Evolutionary conservation across 2,888 invertebrate species (phyloP).

Genomic region (Lasioglossum morio): DNA sequence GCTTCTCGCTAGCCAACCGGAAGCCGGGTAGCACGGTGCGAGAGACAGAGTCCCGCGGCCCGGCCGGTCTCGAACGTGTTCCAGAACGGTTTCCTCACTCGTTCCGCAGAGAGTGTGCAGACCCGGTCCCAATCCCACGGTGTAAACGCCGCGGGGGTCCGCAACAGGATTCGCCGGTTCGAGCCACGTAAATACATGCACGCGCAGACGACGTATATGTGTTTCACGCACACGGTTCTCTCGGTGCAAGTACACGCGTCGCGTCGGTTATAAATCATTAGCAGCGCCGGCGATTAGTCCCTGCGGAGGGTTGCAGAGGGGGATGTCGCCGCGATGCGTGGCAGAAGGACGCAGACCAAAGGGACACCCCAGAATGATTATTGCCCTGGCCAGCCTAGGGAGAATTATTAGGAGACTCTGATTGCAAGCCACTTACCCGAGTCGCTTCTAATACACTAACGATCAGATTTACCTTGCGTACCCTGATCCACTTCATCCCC

Average conservation of each 20-base stretch:
- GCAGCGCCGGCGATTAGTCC: constrained; percentile 82
- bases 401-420: constrained; percentile 82
- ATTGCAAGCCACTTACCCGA: constrained; percentile 78
- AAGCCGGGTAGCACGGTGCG: constrained; percentile 70
- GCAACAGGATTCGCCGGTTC: constrained; percentile 78
- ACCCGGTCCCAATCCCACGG: constrained; percentile 81
- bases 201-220: background rate
- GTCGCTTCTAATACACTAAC: constrained; percentile 77
- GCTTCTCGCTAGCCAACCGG: constrained; percentile 72
- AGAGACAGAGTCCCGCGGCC: constrained; percentile 43
- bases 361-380: constrained; percentile 77
- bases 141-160: constrained; percentile 81
- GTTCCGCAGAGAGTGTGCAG: constrained; percentile 42
- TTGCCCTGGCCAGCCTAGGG: constrained; percentile 70
- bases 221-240: background rate
- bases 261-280: constrained; percentile 83
- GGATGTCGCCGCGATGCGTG: constrained; percentile 53
- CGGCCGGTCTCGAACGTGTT: constrained; percentile 54
- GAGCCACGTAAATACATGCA: constrained; percentile 20
- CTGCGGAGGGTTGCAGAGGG: constrained; percentile 74
- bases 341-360: constrained; percentile 50
- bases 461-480: constrained; percentile 72
- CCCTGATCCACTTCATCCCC: background rate
- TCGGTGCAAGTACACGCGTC: constrained; percentile 65
- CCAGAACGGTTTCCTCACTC: constrained; percentile 57